These are phyloP conservation scores for Caerostris darwini DNA, from an alignment of 1,140 invertebrate genomes.

Conservation along the genomic window DNA sequence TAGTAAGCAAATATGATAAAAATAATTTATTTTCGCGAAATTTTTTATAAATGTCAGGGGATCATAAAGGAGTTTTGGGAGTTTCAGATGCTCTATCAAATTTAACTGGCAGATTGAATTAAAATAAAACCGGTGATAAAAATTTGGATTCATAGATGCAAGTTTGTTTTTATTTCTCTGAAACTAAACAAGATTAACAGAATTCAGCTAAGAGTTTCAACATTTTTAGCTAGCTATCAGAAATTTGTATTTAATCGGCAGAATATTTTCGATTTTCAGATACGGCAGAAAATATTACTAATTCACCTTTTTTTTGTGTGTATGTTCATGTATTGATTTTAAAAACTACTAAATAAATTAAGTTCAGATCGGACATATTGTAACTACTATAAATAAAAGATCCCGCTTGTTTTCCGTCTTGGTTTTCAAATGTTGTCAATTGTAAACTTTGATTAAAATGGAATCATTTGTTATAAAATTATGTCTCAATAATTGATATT, in stretches of 20 bases:
- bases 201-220: neutral
- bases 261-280: neutral
- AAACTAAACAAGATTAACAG: neutral
- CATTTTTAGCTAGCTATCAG: neutral
- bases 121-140: constrained; percentile 28
- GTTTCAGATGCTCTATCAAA: constrained; percentile 29
- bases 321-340: no score
- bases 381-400: no score
- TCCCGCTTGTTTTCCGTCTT: no score
- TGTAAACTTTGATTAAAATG: no score
- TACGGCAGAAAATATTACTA: no score
- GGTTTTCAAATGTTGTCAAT: no score
- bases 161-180: constrained; percentile 28
- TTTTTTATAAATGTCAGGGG: neutral
- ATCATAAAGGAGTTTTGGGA: constrained; percentile 24
- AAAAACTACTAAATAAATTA: no score
- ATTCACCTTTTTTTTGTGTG: no score
- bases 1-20: constrained; percentile 25
- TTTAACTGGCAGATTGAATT: constrained; percentile 30
- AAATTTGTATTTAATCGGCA: neutral
- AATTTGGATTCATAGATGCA: constrained; percentile 1
- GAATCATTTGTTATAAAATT: no score
- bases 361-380: no score
- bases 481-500: no score
- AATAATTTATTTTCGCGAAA: constrained; percentile 40